A percentile compares a stretch with the other conserved stretches of the same genome.
These are phyloP conservation scores for Rhinopomastus cyanomelas DNA, from an alignment of 2,113 vertebrate genomes.

Conservation along the genomic window DNA sequence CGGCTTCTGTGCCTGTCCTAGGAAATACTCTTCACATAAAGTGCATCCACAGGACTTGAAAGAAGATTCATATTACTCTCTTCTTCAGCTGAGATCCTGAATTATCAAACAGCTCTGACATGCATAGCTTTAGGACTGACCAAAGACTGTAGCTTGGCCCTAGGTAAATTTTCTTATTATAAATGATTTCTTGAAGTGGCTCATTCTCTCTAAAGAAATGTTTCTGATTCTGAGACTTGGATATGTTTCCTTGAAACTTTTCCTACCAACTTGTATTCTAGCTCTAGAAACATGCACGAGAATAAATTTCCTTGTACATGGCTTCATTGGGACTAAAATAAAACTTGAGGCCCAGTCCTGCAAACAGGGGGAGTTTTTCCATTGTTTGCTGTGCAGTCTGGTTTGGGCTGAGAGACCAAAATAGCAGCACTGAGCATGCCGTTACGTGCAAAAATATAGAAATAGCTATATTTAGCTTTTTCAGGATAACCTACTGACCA, in stretches of 20 bases:
- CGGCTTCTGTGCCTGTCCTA: background rate
- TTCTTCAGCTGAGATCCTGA: background rate
- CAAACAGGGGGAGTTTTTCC: background rate
- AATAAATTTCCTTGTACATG: background rate
- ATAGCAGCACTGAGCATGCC: background rate
- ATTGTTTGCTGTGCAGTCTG: background rate
- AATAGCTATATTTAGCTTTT: slow-evolving; percentile 27
- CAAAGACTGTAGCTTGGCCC: background rate
- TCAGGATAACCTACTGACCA: slow-evolving; percentile 29
- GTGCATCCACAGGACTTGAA: background rate
- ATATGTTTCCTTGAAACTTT: background rate
- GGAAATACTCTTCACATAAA: background rate
- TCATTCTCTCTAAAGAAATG: background rate
- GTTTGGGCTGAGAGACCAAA: background rate
- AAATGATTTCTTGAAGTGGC: background rate
- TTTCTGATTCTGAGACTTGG: background rate
- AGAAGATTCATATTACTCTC: background rate
- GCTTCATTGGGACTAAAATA: background rate
- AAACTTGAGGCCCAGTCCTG: background rate
- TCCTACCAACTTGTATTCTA: background rate
- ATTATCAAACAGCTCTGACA: background rate
- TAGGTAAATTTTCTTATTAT: background rate
- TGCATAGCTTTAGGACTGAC: background rate
- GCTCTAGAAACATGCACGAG: background rate
- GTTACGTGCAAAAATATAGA: background rate